Conservation (phyloP, 92 coral and sea anemone genomes). For the Epizoanthus ramosus region DNA sequence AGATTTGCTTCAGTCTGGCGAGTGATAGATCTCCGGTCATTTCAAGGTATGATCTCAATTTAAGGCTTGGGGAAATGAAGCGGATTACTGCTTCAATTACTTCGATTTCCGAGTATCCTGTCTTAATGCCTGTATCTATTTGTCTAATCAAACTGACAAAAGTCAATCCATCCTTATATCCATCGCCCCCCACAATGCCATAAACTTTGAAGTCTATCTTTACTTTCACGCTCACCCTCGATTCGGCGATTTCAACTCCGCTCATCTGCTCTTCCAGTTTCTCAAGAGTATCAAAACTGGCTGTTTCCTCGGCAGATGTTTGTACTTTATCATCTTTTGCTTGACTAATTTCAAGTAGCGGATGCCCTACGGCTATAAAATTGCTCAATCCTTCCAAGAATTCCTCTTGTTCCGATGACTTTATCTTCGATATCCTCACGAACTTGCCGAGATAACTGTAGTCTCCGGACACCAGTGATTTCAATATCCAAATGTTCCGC, state of each 20-base stretch:
- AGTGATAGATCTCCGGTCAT: constrained; percentile 53
- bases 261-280: neutral
- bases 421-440: constrained; percentile 4
- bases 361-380: neutral
- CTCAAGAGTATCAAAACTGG: no score
- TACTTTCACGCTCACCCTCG: constrained; percentile 5
- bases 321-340: no score
- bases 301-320: no score
- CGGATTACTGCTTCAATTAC: constrained; percentile 63
- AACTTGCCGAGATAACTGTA: neutral
- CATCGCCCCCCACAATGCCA: constrained; percentile 20
- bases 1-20: constrained; percentile 46
- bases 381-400: neutral
- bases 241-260: neutral
- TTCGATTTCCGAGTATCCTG: constrained; percentile 54
- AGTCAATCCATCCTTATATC: constrained; percentile 3
- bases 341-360: neutral
- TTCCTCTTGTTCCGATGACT: neutral
- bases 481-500: constrained; percentile 11
- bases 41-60: constrained; percentile 56
- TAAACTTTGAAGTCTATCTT: constrained; percentile 29
- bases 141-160: constrained; percentile 30
- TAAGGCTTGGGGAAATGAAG: constrained; percentile 51
- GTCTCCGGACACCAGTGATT: neutral
- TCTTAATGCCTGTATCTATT: constrained; percentile 46